Conservation (phyloP, 2,113 vertebrate genomes). For the Tachuris rubrigastra region DNA sequence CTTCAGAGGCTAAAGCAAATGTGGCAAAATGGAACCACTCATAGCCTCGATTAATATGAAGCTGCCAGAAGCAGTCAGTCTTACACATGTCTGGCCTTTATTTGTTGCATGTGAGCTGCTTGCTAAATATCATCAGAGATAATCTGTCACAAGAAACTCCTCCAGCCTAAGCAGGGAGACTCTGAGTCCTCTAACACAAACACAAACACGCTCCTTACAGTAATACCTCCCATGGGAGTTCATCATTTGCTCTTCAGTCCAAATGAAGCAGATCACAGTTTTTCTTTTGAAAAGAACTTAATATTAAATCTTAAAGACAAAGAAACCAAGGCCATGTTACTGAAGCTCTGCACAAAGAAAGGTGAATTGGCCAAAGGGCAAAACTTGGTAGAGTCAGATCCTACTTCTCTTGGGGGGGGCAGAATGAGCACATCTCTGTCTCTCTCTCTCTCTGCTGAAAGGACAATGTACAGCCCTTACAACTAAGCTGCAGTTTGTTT, state of each 20-base stretch:
- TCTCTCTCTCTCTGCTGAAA: background rate
- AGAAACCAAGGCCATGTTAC: background rate
- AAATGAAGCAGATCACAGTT: background rate
- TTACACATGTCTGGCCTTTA: background rate
- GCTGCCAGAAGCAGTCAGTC: background rate
- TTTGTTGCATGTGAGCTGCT: background rate
- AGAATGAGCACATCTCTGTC: background rate
- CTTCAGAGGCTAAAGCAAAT: background rate
- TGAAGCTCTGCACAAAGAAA: background rate
- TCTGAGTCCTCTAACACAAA: background rate
- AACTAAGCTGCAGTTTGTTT: background rate
- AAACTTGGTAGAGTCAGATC: background rate
- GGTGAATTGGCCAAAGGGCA: background rate
- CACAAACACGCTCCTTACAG: background rate
- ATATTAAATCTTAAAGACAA: background rate
- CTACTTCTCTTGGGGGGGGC: background rate
- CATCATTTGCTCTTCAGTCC: background rate
- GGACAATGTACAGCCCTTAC: background rate
- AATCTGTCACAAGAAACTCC: background rate
- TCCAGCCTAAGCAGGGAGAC: background rate
- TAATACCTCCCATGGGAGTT: background rate
- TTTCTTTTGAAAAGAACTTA: background rate
- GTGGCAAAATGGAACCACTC: background rate
- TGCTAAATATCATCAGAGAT: background rate
- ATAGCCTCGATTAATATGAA: background rate